Evolutionary conservation across 2,113 vertebrate genomes (phyloP), one percentile per base, ranked within the genome.

Genomic region (Cottus gobio): DNA sequence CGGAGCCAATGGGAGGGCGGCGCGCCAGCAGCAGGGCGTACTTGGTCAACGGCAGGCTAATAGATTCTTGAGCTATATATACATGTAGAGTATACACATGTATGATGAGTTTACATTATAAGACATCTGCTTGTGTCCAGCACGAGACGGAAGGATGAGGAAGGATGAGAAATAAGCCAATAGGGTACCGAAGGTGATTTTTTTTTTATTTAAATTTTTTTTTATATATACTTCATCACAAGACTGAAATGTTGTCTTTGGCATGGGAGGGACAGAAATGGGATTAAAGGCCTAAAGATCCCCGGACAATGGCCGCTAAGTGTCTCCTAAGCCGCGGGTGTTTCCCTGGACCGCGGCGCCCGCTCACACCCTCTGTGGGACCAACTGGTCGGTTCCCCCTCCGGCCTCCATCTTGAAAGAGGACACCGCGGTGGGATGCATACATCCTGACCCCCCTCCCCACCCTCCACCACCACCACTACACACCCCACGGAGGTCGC

Each of bases 341-440:
- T 77, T 80, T 77, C 42, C 37, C 36, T 11, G 50, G 50, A n/a
- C n/a, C n/a, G n/a, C n/a, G n/a, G n/a, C n/a, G n/a, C 46, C 46
- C 46, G 3, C 9, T 11, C 37, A 9, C 37, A 65, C 20, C 82
- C 71, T 77, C 42, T 30, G 75, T 68, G 24, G 67, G 80, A 91
- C 93, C 89, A 87, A 90, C 90, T 89, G 89, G 87, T 81, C 84
- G 77, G 84, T 86, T 34, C 74, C 89, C 42, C 77, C 68, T 42
- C 4, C 16, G 60, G 82, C 80, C 80, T 85, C 89, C 86, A 82
- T 90, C 70, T 86, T 90, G 26, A 88, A 94, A 94, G 85, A 12
- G 62, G 90, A 93, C 90, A 92, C 92, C 72, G 86, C 90, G 82
- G 84, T 89, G 89, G 85, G 88, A 91, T 91, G 89, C 87, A 92